Conservation (phyloP, 2,797 vertebrate species). For the Notolepis coatsorum region DNA sequence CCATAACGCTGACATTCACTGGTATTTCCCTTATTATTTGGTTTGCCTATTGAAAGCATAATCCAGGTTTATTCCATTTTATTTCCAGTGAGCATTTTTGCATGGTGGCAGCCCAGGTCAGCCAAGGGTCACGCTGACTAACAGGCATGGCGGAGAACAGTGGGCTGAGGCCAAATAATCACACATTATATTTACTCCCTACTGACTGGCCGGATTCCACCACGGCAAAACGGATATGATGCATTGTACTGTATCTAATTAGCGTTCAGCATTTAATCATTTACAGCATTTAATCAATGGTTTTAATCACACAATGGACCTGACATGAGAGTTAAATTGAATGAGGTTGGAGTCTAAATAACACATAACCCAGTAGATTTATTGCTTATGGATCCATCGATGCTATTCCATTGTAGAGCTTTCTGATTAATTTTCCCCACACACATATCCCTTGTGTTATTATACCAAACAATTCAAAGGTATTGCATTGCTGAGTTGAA, state of each 20-base stretch:
- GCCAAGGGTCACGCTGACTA: neutral
- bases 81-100: too few relatives aligned
- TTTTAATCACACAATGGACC: slow-evolving; percentile 62
- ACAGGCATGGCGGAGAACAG: neutral
- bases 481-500: slow-evolving; percentile 27
- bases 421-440: slow-evolving; percentile 44
- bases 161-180: slow-evolving; percentile 26
- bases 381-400: slow-evolving; percentile 43
- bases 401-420: slow-evolving; percentile 19
- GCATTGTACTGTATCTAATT: slow-evolving; percentile 21
- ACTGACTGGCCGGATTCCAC: slow-evolving; percentile 15
- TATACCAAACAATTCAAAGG: slow-evolving; percentile 35
- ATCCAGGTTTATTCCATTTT: neutral
- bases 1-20: too few relatives aligned
- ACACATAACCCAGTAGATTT: slow-evolving; percentile 34
- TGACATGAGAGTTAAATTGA: slow-evolving; percentile 38
- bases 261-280: slow-evolving; percentile 38
- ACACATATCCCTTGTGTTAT: slow-evolving; percentile 40
- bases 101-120: neutral
- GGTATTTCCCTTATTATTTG: too few relatives aligned
- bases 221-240: slow-evolving; percentile 14
- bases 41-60: too few relatives aligned
- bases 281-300: slow-evolving; percentile 51
- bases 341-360: slow-evolving; percentile 44
- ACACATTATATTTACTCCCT: slow-evolving; percentile 20